Base-by-base conservation (phyloP, 2,888 invertebrate species). In the Caprella mutica region DNA sequence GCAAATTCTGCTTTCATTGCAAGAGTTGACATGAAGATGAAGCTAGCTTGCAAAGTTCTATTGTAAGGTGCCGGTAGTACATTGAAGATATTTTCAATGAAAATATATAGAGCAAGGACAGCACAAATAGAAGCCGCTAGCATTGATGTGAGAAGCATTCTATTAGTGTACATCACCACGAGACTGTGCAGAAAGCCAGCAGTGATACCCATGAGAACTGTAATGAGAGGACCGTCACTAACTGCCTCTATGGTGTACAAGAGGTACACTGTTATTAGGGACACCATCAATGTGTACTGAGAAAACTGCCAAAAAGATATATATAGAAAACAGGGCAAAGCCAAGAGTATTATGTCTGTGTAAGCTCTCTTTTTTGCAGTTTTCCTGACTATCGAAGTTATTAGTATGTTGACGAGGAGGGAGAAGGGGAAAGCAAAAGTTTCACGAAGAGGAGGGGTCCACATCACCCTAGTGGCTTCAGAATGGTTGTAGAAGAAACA, bases 391-490 rank as follows among this genome's bases (percentile, higher is more conserved):
- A 57, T 48, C 35, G 52, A 55, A n/a, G 58, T 65, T n/a, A 66
- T 59, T n/a, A 57, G 51, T 21, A 66, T 38, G 35, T 56, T 58
- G n/a, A 61, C 53, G 2, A 59, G 61, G 17, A 89, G 75, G 63
- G 88, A 77, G 39, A 87, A 76, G 0, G 91, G 91, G 69, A 84
- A 85, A 0, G 86, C 87, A 70, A 89, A 85, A 69, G 86, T 89
- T 72, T 92, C 91, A 24, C 91, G 74, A 46, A 90, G 78, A 39
- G 89, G 84, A 0, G 91, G 90, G 0, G 86, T 81, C 83, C 89
- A 88, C 69, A 87, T 86, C 3, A 89, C 86, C 46, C 90, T 76
- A 66, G 61, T 69, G 69, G 76, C 83, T 71, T 89, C 87, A 26
- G 80, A 80, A 71, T 91, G 90, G 72, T 90, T 90, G 68, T 81